Percentiles rank a stretch among this genome's conserved stretches.
Conservation (phyloP, 64 coral and sea anemone species). For the Stichodactyla mertensii region DNA sequence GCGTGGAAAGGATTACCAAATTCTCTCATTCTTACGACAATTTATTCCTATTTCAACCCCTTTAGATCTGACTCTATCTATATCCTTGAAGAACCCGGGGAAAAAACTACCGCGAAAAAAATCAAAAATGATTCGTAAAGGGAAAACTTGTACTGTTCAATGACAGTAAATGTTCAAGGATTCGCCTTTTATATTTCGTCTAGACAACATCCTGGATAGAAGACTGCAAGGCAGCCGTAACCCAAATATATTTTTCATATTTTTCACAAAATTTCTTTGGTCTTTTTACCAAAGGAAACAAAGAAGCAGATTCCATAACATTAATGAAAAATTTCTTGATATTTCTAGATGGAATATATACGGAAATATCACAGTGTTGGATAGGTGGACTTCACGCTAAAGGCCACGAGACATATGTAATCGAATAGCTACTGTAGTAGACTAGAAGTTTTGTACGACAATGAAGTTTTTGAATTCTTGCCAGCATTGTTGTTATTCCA, state of each 20-base stretch:
- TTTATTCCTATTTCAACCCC: background rate
- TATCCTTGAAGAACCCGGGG: background rate
- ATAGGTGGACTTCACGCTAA: background rate
- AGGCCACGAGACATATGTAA: background rate
- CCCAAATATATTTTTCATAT: background rate
- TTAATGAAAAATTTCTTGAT: background rate
- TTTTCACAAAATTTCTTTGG: background rate
- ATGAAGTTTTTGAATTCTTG: background rate
- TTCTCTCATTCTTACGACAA: background rate
- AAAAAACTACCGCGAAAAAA: background rate
- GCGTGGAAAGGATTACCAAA: background rate
- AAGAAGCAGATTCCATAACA: background rate
- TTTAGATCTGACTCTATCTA: background rate
- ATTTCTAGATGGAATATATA: background rate
- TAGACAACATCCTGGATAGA: background rate
- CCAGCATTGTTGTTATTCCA: constrained; percentile 11
- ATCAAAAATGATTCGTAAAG: background rate
- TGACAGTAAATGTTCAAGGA: background rate
- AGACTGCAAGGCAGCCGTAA: background rate
- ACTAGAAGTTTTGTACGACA: background rate
- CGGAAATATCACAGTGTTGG: background rate
- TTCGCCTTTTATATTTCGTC: background rate
- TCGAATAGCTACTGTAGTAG: background rate
- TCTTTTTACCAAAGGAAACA: background rate
- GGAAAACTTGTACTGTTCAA: background rate